phyloP scores from a whole-genome alignment of 2,797 vertebrate species.

The Labroides dimidiatus region DNA sequence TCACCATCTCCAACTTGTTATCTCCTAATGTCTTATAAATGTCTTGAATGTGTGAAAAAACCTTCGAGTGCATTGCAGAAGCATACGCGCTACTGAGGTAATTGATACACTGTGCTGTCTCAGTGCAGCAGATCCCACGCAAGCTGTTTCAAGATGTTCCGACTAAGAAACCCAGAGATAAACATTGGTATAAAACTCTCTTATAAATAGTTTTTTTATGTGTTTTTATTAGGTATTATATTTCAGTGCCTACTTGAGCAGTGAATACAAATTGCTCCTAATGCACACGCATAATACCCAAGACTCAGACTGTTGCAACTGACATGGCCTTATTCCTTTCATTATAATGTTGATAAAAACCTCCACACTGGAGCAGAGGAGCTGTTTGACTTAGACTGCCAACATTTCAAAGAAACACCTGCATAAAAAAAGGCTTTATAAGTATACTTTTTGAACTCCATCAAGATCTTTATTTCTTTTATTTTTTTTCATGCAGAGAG shows the following conservation, averaged over 20 bases:
- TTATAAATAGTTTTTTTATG: slow-evolving; percentile 26
- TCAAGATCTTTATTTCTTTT: not conserved
- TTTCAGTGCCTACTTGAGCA: slow-evolving; percentile 45
- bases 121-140: slow-evolving; percentile 45
- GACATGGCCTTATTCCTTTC: slow-evolving; percentile 32
- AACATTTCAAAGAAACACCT: slow-evolving; percentile 9
- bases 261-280: slow-evolving; percentile 40
- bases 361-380: slow-evolving; percentile 5
- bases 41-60: slow-evolving; percentile 72
- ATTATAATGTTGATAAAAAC: slow-evolving; percentile 29
- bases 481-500: not conserved
- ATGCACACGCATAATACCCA: slow-evolving; percentile 21
- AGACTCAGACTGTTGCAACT: slow-evolving; percentile 16
- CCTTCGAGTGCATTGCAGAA: slow-evolving; percentile 60
- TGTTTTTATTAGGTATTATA: slow-evolving; percentile 47
- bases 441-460: slow-evolving; percentile 1
- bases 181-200: slow-evolving; percentile 37
- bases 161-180: slow-evolving; percentile 38
- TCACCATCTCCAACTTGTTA: slow-evolving; percentile 80
- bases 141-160: slow-evolving; percentile 59
- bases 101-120: slow-evolving; percentile 53
- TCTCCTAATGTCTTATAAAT: slow-evolving; percentile 75
- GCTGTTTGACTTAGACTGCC: slow-evolving; percentile 11
- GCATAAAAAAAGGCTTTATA: slow-evolving; percentile 2
- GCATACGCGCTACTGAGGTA: slow-evolving; percentile 59